Evolutionary conservation across 2,888 invertebrate genomes (phyloP).

Genomic region (Mantis religiosa): DNA sequence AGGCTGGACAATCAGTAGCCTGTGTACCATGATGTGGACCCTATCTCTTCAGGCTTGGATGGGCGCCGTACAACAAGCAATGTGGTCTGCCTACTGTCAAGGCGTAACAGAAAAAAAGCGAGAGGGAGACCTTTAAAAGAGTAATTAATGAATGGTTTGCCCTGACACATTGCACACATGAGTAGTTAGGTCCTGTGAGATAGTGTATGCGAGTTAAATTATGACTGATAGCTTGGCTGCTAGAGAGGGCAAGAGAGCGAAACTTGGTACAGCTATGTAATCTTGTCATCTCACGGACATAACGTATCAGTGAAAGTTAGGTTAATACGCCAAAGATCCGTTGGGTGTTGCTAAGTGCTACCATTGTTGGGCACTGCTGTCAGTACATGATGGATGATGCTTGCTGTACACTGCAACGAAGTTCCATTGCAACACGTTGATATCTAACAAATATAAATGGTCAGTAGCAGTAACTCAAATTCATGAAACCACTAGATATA

Average conservation of each 20-base stretch:
- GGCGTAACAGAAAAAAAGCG: slow-evolving; percentile 12
- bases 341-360: neutral
- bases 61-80: slow-evolving; percentile 15
- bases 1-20: neutral
- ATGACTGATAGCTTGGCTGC: slow-evolving; percentile 6
- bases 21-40: neutral
- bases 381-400: neutral
- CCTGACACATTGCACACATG: slow-evolving; percentile 18
- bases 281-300: neutral
- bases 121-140: slow-evolving; percentile 6
- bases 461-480: too few relatives aligned
- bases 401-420: neutral
- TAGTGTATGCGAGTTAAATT: slow-evolving; percentile 17
- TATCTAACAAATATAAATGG: too few relatives aligned
- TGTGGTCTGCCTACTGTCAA: slow-evolving; percentile 13
- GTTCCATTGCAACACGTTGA: too few relatives aligned
- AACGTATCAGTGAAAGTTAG: neutral
- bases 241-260: neutral
- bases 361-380: neutral
- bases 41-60: slow-evolving; percentile 16
- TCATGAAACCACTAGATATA: too few relatives aligned
- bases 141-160: slow-evolving; percentile 15
- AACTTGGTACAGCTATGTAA: neutral
- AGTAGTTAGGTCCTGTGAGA: neutral
- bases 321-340: neutral